Evolutionary conservation across 2,113 vertebrate species (phyloP).

Genomic region (Chlamydotis undulata): DNA sequence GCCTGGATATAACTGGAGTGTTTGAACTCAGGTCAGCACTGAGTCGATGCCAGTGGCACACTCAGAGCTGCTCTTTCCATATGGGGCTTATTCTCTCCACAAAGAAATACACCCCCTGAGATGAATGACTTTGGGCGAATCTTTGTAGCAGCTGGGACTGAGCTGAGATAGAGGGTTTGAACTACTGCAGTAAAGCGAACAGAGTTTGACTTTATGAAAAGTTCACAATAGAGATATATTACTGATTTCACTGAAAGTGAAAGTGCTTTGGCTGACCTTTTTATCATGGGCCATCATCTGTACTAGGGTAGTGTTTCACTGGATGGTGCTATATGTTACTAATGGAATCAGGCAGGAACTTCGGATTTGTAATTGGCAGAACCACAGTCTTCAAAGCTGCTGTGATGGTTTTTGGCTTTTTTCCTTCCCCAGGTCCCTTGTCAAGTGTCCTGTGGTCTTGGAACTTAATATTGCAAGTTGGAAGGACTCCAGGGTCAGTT

Average conservation of each 20-base stretch:
- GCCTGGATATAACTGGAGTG: background rate
- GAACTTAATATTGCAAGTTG: background rate
- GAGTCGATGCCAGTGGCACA: background rate
- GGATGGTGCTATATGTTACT: background rate
- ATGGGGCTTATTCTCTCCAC: background rate
- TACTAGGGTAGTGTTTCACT: background rate
- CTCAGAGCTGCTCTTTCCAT: background rate
- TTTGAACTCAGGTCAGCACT: background rate
- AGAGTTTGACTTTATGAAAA: constrained; percentile 32
- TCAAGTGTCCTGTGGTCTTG: background rate
- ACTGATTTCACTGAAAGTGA: constrained; percentile 10
- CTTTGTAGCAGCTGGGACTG: constrained; percentile 14
- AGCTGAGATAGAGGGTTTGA: constrained; percentile 17
- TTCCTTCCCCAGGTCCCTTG: background rate
- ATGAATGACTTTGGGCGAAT: background rate
- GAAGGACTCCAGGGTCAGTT: background rate
- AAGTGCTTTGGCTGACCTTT: background rate
- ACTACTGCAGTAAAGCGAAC: constrained; percentile 20
- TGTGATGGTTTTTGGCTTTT: background rate
- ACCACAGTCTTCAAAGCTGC: background rate
- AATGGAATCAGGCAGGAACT: background rate
- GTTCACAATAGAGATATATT: constrained; percentile 4
- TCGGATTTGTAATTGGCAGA: background rate
- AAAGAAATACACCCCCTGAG: background rate
- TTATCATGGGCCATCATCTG: background rate